Conservation (phyloP, 2,113 vertebrate genomes). For the Alouatta palliata region DNA sequence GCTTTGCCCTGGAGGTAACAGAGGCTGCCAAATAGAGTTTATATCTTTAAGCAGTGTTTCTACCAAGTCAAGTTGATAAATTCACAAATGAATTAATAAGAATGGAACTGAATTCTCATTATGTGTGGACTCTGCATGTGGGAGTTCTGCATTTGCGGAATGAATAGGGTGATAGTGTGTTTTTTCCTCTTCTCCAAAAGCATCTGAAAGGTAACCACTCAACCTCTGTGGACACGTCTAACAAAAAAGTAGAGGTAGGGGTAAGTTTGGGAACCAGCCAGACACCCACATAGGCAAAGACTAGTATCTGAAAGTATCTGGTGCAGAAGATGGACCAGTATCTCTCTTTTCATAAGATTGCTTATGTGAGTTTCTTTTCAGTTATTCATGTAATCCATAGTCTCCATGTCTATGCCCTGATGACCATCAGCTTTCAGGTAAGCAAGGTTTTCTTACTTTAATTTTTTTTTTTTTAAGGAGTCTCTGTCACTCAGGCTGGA, state of each 20-base stretch:
- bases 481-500: too few species aligned
- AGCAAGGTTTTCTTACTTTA: not conserved
- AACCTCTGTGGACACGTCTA: not conserved
- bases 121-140: not conserved
- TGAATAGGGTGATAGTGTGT: not conserved
- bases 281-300: rapidly evolving
- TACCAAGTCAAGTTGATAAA: not conserved
- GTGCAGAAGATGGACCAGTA: too few species aligned
- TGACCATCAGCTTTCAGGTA: not conserved
- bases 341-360: rapidly evolving
- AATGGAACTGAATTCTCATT: too few species aligned
- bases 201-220: not conserved
- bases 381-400: rapidly evolving
- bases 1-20: not conserved
- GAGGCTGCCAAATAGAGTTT: not conserved
- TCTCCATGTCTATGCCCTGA: not conserved
- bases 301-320: not conserved
- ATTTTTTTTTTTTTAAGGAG: too few species aligned
- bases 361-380: not conserved
- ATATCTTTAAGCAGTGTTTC: not conserved
- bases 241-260: not conserved
- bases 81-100: not conserved
- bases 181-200: not conserved
- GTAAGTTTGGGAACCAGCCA: not conserved
- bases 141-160: not conserved